These are phyloP conservation scores for Cephalopterus ornatus DNA, from an alignment of 2,113 vertebrate species.

Conservation along the genomic window DNA sequence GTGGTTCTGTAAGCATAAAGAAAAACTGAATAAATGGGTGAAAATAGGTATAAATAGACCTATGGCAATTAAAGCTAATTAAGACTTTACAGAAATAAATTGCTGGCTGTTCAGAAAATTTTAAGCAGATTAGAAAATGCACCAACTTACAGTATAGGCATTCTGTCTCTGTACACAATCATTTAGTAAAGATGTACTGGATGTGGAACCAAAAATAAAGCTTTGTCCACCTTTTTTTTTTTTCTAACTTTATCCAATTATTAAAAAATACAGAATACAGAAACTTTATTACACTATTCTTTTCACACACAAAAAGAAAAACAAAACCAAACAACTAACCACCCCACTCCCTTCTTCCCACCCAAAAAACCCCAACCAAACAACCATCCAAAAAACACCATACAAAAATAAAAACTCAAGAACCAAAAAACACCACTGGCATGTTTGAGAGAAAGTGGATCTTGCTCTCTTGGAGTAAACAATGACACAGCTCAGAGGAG, in stretches of 20 bases:
- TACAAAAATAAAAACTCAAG: no score
- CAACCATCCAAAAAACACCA: neutral
- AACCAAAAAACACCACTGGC: neutral
- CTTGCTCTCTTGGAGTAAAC: neutral
- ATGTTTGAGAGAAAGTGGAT: neutral
- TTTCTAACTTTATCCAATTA: neutral
- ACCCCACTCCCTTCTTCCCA: fast-evolving
- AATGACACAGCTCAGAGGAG: neutral
- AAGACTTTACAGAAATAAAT: neutral
- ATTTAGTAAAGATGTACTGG: neutral
- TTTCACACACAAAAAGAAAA: neutral
- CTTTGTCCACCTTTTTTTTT: neutral
- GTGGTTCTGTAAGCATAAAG: constrained; percentile 43
- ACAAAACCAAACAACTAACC: neutral
- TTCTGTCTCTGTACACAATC: neutral
- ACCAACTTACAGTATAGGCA: neutral
- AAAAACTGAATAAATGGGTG: constrained; percentile 2
- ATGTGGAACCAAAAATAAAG: neutral
- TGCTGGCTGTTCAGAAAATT: neutral
- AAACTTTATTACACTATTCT: neutral
- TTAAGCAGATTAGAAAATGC: constrained; percentile 6
- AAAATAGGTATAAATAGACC: constrained; percentile 37
- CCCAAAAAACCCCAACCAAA: neutral
- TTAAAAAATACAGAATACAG: neutral
- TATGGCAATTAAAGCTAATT: constrained; percentile 6